Evolutionary conservation across 2,797 vertebrate genomes (phyloP), one percentile per base, ranked within the genome.

Genomic region (Bradypus variegatus): DNA sequence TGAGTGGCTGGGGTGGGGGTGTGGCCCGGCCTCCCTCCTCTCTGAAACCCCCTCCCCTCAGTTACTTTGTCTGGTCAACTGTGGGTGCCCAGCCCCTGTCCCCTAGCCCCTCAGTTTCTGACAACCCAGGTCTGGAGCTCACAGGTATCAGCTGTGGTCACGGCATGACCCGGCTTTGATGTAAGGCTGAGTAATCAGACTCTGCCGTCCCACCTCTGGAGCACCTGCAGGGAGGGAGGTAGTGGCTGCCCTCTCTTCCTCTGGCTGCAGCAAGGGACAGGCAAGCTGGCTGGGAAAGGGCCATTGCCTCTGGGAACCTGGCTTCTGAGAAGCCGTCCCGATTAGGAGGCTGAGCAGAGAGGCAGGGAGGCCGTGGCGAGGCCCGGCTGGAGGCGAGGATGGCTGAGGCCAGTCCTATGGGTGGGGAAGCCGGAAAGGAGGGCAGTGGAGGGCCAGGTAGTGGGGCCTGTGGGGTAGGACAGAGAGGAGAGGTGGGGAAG

Each of bases 241-340:
- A 13, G 31, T 86, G 62, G 23, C 21, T 82, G 83, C 0, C 0
- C 29, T 81, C 41, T 36, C 90, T 89, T 36, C 75, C 33, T n/a
- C 77, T 29, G 77, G 70, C 50, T 19, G 41, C 1, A 55, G 60
- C 48, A 41, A 82, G 60, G 36, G n/a, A 31, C 73, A 48, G 41
- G 91, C 31, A 58, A 33, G 83, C 80, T 65, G 86, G 41, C 77
- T 88, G 83, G 90, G 58, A 69, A 88, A 65, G 76, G 83, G 83
- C 86, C 3, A 33, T 72, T n/a, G 75, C 80, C 94, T 92, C 89
- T 93, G 89, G 92, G 94, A 95, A 91, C 87, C 73, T 65, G 73
- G 76, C 84, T 89, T 14, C 45, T 3, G 0, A 90, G 88, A 94
- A 88, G 58, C 60, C 33, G 48, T 41, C 58, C 55, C 21, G 53